Evolutionary conservation across 2,113 vertebrate genomes (phyloP).

Genomic region (Strigops habroptila): DNA sequence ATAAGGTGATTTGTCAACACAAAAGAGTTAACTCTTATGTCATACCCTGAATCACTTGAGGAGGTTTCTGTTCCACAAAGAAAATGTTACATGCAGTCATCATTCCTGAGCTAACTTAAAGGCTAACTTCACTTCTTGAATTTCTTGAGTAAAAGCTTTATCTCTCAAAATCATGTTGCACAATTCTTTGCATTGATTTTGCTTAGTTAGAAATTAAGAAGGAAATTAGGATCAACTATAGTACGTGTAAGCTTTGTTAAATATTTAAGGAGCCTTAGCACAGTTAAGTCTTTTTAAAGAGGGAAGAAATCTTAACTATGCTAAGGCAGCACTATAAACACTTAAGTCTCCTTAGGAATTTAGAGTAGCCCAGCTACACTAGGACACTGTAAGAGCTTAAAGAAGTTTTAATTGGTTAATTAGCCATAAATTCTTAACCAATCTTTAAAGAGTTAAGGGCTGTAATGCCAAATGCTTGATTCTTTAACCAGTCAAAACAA

Average conservation of each 20-base stretch:
- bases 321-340: not conserved
- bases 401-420: constrained; percentile 36
- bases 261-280: not conserved
- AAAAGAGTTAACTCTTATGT: not conserved
- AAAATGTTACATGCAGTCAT: not conserved
- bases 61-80: not conserved
- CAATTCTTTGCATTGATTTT: not conserved
- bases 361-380: not conserved
- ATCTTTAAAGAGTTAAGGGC: not conserved
- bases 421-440: not conserved
- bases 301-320: constrained; percentile 25
- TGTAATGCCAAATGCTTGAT: constrained; percentile 1
- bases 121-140: not conserved
- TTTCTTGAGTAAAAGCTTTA: not conserved
- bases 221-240: not conserved
- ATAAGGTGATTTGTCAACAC: not conserved
- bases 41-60: not conserved
- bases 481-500: constrained; percentile 21
- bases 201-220: not conserved
- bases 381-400: not conserved
- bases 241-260: not conserved
- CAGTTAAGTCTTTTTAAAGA: not conserved
- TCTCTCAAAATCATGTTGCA: not conserved
- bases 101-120: not conserved
- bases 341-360: not conserved